Percentiles rank a stretch among this genome's conserved stretches.
Conservation (phyloP, 2,888 invertebrate species). For the Siphlonurus alternatus region DNA sequence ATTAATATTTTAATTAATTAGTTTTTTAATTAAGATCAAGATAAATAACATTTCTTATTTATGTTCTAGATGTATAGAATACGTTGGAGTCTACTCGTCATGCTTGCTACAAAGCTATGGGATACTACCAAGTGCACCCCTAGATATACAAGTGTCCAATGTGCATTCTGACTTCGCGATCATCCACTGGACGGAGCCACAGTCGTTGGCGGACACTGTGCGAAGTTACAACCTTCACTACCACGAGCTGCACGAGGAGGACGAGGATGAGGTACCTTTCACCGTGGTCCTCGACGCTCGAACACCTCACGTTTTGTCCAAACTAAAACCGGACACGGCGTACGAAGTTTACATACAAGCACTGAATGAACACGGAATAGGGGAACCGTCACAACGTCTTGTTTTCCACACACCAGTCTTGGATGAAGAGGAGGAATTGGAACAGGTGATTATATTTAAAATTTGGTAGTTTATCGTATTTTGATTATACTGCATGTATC, state of each 20-base stretch:
- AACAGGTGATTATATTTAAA: conserved; percentile 3
- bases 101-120: conserved; percentile 73
- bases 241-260: conserved; percentile 1
- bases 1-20: no score
- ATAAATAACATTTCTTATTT: no score
- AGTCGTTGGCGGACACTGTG: conserved; percentile 51
- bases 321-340: conserved; percentile 51
- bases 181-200: conserved; percentile 59
- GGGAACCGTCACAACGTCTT: conserved; percentile 54
- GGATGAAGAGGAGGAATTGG: neutral
- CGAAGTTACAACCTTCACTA: conserved; percentile 40
- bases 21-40: no score
- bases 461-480: conserved; percentile 11
- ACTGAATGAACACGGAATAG: conserved; percentile 60
- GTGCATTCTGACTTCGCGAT: conserved; percentile 61
- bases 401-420: conserved; percentile 54
- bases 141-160: conserved; percentile 49
- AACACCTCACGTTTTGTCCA: conserved; percentile 58
- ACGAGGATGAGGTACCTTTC: neutral
- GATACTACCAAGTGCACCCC: conserved; percentile 58
- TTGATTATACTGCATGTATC: conserved; percentile 27
- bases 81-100: conserved; percentile 65
- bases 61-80: conserved; percentile 50
- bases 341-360: conserved; percentile 70
- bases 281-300: conserved; percentile 27